Evolutionary conservation across 1,140 invertebrate genomes (phyloP).

Genomic region (Lordiphosa stackelbergi): DNA sequence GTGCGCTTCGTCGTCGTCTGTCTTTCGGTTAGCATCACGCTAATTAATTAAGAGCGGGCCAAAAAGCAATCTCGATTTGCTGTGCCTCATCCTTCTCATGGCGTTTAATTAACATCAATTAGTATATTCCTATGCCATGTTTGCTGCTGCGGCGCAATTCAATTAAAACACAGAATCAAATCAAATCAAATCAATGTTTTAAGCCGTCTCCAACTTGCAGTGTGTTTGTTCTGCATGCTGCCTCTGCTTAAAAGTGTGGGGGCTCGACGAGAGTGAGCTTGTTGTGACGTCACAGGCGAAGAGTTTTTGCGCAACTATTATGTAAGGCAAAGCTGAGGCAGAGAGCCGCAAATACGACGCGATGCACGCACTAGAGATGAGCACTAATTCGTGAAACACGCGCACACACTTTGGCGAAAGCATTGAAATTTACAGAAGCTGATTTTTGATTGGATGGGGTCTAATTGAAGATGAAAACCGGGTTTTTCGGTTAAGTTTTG

Average conservation of each 20-base stretch:
- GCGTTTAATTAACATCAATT: slow-evolving; percentile 44
- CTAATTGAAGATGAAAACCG: no score
- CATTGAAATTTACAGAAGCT: no score
- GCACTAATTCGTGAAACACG: no score
- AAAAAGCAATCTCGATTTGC: slow-evolving; percentile 18
- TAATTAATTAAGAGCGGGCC: slow-evolving; percentile 52
- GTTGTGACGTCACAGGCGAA: slow-evolving; percentile 36
- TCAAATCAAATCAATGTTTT: slow-evolving; percentile 19
- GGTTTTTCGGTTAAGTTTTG: no score
- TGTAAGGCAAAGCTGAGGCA: slow-evolving; percentile 31
- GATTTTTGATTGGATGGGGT: no score
- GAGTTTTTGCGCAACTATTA: slow-evolving; percentile 30
- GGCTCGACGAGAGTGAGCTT: background rate
- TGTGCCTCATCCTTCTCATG: background rate
- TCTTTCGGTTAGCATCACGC: slow-evolving; percentile 53
- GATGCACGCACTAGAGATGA: slow-evolving; percentile 4
- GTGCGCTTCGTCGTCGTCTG: slow-evolving; percentile 38
- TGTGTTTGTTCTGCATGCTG: slow-evolving; percentile 13
- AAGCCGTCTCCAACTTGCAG: slow-evolving; percentile 18
- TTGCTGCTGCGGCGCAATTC: slow-evolving; percentile 47
- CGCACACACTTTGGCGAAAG: no score
- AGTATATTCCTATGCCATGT: slow-evolving; percentile 22
- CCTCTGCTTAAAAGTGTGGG: slow-evolving; percentile 5
- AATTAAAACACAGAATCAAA: slow-evolving; percentile 31
- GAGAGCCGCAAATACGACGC: background rate